Evolutionary conservation across 2,888 invertebrate species (phyloP).

Genomic region (Eupithecia abbreviata): DNA sequence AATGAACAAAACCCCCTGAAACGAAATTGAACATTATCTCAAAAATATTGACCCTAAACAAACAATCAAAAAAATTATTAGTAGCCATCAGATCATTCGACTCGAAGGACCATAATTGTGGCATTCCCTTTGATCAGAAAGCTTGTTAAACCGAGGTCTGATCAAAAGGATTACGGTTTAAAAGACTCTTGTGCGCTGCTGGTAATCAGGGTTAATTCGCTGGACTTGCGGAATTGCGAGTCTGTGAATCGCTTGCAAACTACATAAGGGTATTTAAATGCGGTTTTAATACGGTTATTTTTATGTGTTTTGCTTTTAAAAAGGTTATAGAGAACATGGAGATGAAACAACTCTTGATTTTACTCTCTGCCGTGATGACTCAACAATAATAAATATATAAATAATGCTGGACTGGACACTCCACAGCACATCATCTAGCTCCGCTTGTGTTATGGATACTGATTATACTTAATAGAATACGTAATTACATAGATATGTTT

Average conservation of each 20-base stretch:
- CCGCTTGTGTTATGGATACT: too few relatives aligned
- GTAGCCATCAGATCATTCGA: slow-evolving; percentile 12
- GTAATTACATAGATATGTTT: too few relatives aligned
- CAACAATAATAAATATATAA: too few relatives aligned
- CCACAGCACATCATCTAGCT: too few relatives aligned
- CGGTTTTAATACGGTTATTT: not conserved
- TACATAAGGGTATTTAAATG: not conserved
- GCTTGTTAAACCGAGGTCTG: slow-evolving; percentile 36
- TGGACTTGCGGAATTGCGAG: not conserved
- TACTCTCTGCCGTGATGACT: too few relatives aligned
- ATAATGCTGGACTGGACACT: too few relatives aligned
- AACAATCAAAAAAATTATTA: slow-evolving; percentile 15
- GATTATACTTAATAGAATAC: too few relatives aligned
- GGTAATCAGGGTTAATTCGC: slow-evolving; percentile 22
- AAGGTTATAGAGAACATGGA: not conserved
- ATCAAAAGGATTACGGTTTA: slow-evolving; percentile 40
- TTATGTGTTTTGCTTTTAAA: not conserved
- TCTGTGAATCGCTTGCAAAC: slow-evolving; percentile 5
- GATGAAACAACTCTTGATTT: too few relatives aligned
- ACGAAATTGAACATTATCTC: not conserved
- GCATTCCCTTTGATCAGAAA: slow-evolving; percentile 31
- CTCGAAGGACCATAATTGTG: slow-evolving; percentile 11
- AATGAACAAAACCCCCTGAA: not conserved
- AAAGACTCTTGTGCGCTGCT: slow-evolving; percentile 24
- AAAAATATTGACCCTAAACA: not conserved